phyloP scores from a whole-genome alignment of 2,797 vertebrate genomes.

The Onychomys torridus region DNA sequence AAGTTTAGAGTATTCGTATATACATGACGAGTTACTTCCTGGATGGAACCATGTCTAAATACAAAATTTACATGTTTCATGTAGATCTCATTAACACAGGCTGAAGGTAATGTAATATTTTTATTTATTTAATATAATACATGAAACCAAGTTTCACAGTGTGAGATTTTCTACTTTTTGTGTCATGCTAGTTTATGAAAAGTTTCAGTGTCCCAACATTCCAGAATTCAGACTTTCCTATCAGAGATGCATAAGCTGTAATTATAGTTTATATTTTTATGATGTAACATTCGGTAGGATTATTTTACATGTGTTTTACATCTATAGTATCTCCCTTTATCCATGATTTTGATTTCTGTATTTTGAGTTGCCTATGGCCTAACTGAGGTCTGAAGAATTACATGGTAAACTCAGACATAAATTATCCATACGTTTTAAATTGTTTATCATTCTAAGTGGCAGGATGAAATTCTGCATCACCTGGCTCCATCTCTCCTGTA shows the following conservation, averaged over 20 bases:
- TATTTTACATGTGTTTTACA: background rate
- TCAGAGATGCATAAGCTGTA: background rate
- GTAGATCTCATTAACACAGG: background rate
- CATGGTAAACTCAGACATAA: background rate
- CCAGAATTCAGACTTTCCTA: background rate
- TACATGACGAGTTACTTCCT: background rate
- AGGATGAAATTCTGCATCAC: background rate
- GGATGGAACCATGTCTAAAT: background rate
- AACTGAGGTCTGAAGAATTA: background rate
- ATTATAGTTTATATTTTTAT: background rate
- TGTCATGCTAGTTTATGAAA: background rate
- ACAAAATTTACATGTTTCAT: background rate
- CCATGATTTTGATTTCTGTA: background rate
- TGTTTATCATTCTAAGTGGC: background rate
- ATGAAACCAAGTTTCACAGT: background rate
- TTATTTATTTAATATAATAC: background rate
- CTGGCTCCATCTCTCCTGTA: background rate
- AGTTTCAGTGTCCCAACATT: background rate
- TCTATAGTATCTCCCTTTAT: background rate
- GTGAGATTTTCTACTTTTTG: background rate
- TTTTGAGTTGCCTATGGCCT: background rate
- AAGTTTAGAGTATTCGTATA: background rate
- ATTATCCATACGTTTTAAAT: background rate
- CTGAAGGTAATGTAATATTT: background rate
- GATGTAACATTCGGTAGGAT: background rate